A percentile compares a stretch with the other conserved stretches of the same genome.
Evolutionary conservation across 2,888 invertebrate species (phyloP).

Genomic region (Bellardia pandia): DNA sequence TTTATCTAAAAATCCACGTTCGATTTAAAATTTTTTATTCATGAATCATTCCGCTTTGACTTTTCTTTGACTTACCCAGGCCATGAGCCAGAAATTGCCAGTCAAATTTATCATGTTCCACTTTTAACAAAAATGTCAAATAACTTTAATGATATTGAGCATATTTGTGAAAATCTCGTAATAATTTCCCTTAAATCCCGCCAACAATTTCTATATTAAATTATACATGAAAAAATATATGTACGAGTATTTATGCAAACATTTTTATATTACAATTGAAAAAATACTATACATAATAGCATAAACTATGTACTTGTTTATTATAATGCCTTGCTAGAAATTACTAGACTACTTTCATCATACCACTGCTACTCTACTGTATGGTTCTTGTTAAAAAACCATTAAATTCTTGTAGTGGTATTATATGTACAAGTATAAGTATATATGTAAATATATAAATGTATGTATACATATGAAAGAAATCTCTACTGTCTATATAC

Average conservation of each 20-base stretch:
- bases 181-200: background rate
- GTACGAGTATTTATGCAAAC: background rate
- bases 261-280: background rate
- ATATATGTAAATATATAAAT: background rate
- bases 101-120: too few relatives aligned
- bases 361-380: constrained; percentile 9
- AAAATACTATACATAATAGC: background rate
- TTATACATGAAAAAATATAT: background rate
- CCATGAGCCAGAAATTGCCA: too few relatives aligned
- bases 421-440: background rate
- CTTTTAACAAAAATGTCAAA: background rate
- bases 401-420: constrained; percentile 35
- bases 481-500: constrained; percentile 31
- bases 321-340: constrained; percentile 24
- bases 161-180: background rate
- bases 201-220: background rate
- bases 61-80: too few relatives aligned
- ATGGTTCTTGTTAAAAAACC: constrained; percentile 28
- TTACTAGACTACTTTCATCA: constrained; percentile 14
- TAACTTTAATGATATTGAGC: background rate
- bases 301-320: constrained; percentile 17
- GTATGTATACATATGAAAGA: background rate
- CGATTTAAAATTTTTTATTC: too few relatives aligned
- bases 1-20: too few relatives aligned
- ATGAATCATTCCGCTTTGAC: too few relatives aligned